A percentile compares a stretch with the other conserved stretches of the same genome.
These are phyloP conservation scores for Myotis planiceps DNA, from an alignment of 2,797 vertebrate genomes.

Conservation along the genomic window DNA sequence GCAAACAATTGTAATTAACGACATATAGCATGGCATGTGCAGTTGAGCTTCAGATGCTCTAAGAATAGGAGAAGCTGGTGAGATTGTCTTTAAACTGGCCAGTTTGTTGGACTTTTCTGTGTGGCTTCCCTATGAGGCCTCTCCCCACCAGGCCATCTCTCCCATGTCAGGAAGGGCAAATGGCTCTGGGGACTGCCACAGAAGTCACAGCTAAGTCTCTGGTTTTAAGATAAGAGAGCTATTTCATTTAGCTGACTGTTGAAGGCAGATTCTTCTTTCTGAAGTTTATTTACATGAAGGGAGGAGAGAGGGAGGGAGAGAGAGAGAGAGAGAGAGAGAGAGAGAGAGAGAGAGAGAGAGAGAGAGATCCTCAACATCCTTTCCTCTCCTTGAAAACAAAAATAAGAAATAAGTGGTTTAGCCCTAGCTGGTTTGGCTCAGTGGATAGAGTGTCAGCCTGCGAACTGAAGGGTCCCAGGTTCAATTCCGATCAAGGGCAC, in stretches of 20 bases:
- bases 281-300: not conserved
- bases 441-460: too few species aligned
- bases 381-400: constrained; percentile 37
- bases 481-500: too few species aligned
- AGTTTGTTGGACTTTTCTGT: not conserved
- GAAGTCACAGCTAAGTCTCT: not conserved
- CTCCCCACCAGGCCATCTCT: not conserved
- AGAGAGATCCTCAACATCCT: not conserved
- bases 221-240: not conserved
- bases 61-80: not conserved
- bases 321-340: too few species aligned
- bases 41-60: not conserved
- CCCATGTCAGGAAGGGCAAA: not conserved
- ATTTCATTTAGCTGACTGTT: not conserved
- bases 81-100: not conserved
- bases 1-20: not conserved
- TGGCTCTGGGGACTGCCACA: not conserved
- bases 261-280: not conserved
- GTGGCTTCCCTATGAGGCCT: not conserved
- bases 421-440: too few species aligned
- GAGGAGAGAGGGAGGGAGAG: too few species aligned
- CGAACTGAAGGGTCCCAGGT: too few species aligned
- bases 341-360: not conserved
- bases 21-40: fast-evolving
- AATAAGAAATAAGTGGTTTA: not conserved